Conservation (phyloP, 2,797 vertebrate species). For the Microcaecilia unicolor region DNA sequence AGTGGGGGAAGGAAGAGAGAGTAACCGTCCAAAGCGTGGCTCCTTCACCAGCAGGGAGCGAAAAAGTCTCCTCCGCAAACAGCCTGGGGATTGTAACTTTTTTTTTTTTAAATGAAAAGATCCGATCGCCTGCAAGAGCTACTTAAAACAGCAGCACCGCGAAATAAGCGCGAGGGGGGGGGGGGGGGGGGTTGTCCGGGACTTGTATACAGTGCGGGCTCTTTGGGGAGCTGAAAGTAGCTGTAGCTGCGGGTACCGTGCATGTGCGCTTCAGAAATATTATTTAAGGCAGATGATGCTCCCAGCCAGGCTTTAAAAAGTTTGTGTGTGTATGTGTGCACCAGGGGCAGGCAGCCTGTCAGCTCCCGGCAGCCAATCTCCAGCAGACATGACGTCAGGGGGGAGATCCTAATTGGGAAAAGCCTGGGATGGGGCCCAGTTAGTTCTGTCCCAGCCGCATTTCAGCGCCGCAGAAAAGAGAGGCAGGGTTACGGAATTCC, state of each 20-base stretch:
- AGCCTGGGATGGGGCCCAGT: background rate
- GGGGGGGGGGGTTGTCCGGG: conserved; percentile 3
- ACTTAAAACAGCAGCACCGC: background rate
- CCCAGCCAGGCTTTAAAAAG: conserved; percentile 53
- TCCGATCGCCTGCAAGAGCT: background rate
- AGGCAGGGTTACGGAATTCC: background rate
- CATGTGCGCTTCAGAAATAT: background rate
- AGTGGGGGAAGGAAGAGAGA: background rate
- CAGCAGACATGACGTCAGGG: conserved; percentile 81
- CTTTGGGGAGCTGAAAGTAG: conserved; percentile 34
- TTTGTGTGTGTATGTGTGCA: conserved; percentile 32
- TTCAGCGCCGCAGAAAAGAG: no score
- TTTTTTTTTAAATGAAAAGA: no score
- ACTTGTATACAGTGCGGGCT: no score
- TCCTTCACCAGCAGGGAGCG: background rate
- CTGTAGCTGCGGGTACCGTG: conserved; percentile 25
- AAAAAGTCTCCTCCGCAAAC: no score
- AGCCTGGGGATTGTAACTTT: no score
- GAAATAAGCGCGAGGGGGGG: conserved; percentile 15
- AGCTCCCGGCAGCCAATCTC: conserved; percentile 65
- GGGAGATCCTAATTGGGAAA: conserved; percentile 49
- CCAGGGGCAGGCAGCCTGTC: conserved; percentile 45
- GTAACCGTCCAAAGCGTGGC: no score
- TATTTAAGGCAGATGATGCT: conserved; percentile 7
- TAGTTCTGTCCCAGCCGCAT: conserved; percentile 5